phyloP scores from a whole-genome alignment of 2,113 vertebrate species.

The Haplochromis burtoni region DNA sequence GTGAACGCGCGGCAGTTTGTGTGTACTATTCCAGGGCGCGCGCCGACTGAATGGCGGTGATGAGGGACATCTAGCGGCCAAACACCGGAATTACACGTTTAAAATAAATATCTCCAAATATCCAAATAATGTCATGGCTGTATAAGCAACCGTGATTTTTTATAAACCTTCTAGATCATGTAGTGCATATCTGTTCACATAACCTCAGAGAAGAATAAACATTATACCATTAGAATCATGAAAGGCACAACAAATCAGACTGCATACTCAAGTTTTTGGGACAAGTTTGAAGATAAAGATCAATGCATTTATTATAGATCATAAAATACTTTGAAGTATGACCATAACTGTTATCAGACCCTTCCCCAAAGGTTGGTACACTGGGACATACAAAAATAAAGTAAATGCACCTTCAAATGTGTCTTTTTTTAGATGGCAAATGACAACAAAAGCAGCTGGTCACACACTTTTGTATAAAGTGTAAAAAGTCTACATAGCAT shows the following conservation, averaged over 20 bases:
- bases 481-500: not conserved
- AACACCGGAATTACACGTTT: not conserved
- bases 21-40: constrained; percentile 29
- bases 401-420: not conserved
- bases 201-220: not conserved
- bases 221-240: not conserved
- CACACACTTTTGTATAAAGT: not conserved
- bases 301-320: constrained; percentile 2
- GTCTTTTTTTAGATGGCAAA: not conserved
- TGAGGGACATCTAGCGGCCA: constrained; percentile 40
- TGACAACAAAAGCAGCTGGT: not conserved
- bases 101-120: not conserved
- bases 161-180: not conserved
- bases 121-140: fast-evolving
- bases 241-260: not conserved
- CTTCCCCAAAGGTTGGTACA: not conserved
- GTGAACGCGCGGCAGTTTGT: constrained; percentile 29
- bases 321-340: not conserved
- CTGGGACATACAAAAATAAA: not conserved
- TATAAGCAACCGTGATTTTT: not conserved
- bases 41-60: not conserved
- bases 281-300: not conserved
- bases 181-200: not conserved
- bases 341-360: not conserved
- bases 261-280: too few species aligned